Conservation (phyloP, 2,797 vertebrate genomes). For the Pseudopleuronectes americanus region DNA sequence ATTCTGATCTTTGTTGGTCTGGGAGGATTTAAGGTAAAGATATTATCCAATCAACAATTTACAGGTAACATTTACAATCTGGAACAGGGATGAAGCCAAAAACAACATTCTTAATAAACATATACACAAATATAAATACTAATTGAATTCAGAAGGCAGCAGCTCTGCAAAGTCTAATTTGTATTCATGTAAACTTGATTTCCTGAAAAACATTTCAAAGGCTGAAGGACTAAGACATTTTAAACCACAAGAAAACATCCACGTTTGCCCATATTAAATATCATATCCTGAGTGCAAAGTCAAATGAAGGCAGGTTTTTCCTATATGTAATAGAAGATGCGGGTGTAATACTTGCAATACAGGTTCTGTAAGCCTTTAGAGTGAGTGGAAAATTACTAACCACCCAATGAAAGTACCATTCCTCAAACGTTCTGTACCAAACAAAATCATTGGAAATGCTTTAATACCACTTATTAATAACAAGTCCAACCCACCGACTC, state of each 20-base stretch:
- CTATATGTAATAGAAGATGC: slow-evolving; percentile 14
- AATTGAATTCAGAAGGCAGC: too few relatives aligned
- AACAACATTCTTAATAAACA: neutral
- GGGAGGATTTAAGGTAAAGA: too few relatives aligned
- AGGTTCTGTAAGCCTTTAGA: slow-evolving; percentile 54
- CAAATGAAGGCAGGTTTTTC: neutral
- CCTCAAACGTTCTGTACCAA: slow-evolving; percentile 12
- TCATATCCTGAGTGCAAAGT: neutral
- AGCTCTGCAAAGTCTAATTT: too few relatives aligned
- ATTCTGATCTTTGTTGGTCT: neutral
- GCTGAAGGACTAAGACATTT: too few relatives aligned
- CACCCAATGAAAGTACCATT: neutral
- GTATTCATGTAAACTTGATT: too few relatives aligned
- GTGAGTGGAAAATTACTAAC: slow-evolving; percentile 65
- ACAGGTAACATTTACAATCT: neutral
- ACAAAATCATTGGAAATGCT: slow-evolving; percentile 2
- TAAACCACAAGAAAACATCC: too few relatives aligned
- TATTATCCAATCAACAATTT: neutral
- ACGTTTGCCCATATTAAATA: neutral
- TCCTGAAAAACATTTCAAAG: too few relatives aligned
- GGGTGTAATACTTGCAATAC: slow-evolving; percentile 50
- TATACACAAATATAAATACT: too few relatives aligned
- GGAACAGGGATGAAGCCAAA: neutral
- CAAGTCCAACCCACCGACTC: neutral
- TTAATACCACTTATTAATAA: neutral